A percentile compares a stretch with the other conserved stretches of the same genome.
These are phyloP conservation scores for Drosophila mojavensis DNA, from an alignment of 1,140 invertebrate species.

Conservation along the genomic window DNA sequence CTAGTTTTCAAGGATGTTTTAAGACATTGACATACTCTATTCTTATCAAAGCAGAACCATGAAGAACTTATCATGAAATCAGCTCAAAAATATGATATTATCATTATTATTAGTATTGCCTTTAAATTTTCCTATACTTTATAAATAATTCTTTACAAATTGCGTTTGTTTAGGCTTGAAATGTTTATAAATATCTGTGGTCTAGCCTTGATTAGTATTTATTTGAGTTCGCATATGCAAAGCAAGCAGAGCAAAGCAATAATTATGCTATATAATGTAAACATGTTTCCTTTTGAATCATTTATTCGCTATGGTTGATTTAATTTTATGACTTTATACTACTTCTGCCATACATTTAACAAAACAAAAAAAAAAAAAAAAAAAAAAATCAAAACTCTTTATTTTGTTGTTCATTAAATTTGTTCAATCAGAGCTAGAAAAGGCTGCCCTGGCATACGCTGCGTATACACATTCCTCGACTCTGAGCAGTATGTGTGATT, in stretches of 20 bases:
- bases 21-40: not conserved
- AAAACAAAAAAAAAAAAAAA: too few species aligned
- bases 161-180: not conserved
- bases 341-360: too few species aligned
- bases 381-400: too few species aligned
- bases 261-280: not conserved
- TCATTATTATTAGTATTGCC: too few species aligned
- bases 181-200: slow-evolving; percentile 33
- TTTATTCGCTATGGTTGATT: not conserved
- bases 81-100: not conserved
- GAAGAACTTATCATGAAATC: not conserved
- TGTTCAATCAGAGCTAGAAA: too few species aligned
- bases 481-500: slow-evolving; percentile 44
- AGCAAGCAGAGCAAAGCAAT: too few species aligned
- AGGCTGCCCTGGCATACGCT: slow-evolving; percentile 20
- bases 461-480: not conserved
- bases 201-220: slow-evolving; percentile 22
- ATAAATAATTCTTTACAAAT: slow-evolving; percentile 6
- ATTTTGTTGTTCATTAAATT: too few species aligned
- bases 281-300: not conserved
- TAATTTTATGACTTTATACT: not conserved
- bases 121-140: too few species aligned
- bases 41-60: not conserved
- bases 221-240: slow-evolving; percentile 3
- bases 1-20: slow-evolving; percentile 35